Percentiles rank a stretch among this genome's conserved stretches.
phyloP scores from a whole-genome alignment of 2,888 invertebrate genomes.

The Seira musarum region DNA sequence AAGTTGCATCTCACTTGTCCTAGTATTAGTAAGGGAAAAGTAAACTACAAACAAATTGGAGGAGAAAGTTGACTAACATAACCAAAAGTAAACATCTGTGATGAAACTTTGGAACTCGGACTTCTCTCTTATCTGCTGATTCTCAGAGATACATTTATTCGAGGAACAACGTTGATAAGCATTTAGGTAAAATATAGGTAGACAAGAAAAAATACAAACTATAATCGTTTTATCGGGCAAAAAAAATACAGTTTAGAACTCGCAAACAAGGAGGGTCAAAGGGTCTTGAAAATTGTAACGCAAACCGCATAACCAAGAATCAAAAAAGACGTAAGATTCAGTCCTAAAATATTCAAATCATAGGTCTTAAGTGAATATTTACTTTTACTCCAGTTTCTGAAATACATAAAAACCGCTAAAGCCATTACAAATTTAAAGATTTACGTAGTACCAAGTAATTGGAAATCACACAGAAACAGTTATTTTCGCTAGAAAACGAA shows the following conservation, averaged over 20 bases:
- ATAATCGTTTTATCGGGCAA: constrained; percentile 1
- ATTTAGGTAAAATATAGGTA: constrained; percentile 9
- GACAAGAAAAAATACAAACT: not conserved
- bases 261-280: too few species aligned
- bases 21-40: not conserved
- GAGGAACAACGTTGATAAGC: constrained; percentile 49
- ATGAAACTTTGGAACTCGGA: constrained; percentile 43
- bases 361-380: too few species aligned
- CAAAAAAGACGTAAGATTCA: constrained; percentile 62
- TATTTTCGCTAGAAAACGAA: too few species aligned
- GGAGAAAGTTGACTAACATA: constrained; percentile 27
- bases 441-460: too few species aligned
- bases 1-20: not conserved
- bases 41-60: not conserved
- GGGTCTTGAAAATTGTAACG: constrained; percentile 43
- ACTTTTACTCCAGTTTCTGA: too few species aligned
- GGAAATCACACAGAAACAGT: too few species aligned
- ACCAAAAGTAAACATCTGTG: constrained; percentile 63
- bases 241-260: constrained; percentile 35
- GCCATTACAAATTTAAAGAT: too few species aligned
- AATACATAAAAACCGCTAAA: too few species aligned
- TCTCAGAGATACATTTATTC: constrained; percentile 1
- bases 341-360: constrained; percentile 43
- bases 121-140: not conserved
- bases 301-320: constrained; percentile 54